Percentiles rank a stretch among this genome's conserved stretches.
Evolutionary conservation across 2,113 vertebrate species (phyloP).

Genomic region (Dolichallabes microphthalmus): DNA sequence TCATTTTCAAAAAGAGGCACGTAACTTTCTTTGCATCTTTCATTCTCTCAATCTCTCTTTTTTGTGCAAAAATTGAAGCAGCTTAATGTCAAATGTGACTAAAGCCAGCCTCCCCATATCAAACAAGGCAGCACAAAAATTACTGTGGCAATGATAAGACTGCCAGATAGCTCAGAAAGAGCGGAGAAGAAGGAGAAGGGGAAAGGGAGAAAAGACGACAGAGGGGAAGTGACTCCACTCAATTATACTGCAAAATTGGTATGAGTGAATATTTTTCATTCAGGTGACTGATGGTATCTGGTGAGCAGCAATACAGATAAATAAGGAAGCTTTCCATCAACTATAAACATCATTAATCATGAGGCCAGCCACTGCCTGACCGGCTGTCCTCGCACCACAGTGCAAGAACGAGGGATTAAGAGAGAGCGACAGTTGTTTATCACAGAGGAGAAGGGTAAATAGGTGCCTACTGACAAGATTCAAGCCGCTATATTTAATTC

Average conservation of each 20-base stretch:
- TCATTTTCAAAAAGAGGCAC: conserved; percentile 78
- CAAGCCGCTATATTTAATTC: background rate
- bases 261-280: conserved; percentile 99
- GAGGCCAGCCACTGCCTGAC: conserved; percentile 82
- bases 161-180: conserved; percentile 88
- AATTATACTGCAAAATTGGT: conserved; percentile 99
- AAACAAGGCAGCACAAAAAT: conserved; percentile 97
- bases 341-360: conserved; percentile 99
- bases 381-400: conserved; percentile 77
- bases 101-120: conserved; percentile 99
- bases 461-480: background rate
- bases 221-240: conserved; percentile 99
- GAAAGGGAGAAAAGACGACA: conserved; percentile 49
- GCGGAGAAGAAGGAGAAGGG: conserved; percentile 63
- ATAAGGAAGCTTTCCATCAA: conserved; percentile 99
- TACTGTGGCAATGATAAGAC: conserved; percentile 99
- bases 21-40: conserved; percentile 78
- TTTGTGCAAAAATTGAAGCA: conserved; percentile 93
- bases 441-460: conserved; percentile 11
- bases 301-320: conserved; percentile 99
- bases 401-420: conserved; percentile 54
- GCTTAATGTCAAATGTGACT: conserved; percentile 99
- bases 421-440: conserved; percentile 17
- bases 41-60: conserved; percentile 54
- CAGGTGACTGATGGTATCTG: conserved; percentile 99